Evolutionary conservation across 2,797 vertebrate genomes (phyloP).

Genomic region (Bradypodion ventrale): DNA sequence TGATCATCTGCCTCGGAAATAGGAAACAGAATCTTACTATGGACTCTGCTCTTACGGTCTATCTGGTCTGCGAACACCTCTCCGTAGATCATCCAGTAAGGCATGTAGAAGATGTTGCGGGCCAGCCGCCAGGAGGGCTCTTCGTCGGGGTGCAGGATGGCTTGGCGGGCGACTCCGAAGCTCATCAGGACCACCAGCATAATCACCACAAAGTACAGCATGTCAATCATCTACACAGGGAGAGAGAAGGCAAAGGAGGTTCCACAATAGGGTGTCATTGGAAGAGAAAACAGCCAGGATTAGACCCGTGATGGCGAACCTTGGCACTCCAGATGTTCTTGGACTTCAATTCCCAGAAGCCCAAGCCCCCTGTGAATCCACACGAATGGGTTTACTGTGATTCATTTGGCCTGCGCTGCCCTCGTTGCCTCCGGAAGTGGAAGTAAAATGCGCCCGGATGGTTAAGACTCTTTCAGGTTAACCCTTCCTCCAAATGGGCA

Average conservation of each 20-base stretch:
- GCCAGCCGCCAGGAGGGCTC: constrained; percentile 97
- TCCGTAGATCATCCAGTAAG: constrained; percentile 99
- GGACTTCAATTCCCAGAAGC: no score
- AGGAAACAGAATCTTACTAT: constrained; percentile 99
- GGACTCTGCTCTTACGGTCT: constrained; percentile 99
- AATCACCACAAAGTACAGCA: constrained; percentile 99
- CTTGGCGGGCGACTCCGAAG: constrained; percentile 96
- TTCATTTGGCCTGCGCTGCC: no score
- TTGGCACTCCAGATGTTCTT: no score
- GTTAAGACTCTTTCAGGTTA: no score
- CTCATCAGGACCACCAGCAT: constrained; percentile 99
- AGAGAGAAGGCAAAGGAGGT: not conserved
- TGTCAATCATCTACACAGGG: constrained; percentile 92
- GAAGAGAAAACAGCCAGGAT: not conserved
- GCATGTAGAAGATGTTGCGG: constrained; percentile 99
- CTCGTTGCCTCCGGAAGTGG: no score
- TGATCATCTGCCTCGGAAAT: constrained; percentile 91
- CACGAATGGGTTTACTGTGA: no score
- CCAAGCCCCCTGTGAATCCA: no score
- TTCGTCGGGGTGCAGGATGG: constrained; percentile 96
- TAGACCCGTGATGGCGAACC: no score
- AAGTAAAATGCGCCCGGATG: no score
- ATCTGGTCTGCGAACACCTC: constrained; percentile 99
- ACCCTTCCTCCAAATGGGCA: no score
- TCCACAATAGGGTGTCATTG: not conserved